Evolutionary conservation across 2,797 vertebrate species (phyloP).

Genomic region (Arnoldichthys spilopterus): DNA sequence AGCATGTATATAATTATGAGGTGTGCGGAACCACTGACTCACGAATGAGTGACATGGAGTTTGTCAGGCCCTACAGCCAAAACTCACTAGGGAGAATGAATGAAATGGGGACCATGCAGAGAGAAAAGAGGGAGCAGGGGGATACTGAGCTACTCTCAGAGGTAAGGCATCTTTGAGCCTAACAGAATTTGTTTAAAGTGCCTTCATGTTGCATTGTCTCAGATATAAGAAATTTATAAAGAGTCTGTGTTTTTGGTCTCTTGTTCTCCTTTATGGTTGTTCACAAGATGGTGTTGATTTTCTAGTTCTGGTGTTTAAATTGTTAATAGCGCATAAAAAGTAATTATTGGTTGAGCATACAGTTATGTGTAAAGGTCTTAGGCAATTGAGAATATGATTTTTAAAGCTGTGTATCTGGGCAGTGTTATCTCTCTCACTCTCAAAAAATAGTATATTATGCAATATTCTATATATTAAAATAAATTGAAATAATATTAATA

Average conservation of each 20-base stretch:
- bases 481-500: no score
- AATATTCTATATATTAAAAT: no score
- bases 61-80: constrained; percentile 60
- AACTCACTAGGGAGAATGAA: constrained; percentile 61
- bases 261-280: no score
- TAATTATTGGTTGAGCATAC: not conserved
- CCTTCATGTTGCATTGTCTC: no score
- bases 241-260: no score
- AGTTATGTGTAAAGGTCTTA: no score
- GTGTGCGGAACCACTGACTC: constrained; percentile 67
- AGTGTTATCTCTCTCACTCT: no score
- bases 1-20: constrained; percentile 67
- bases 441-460: no score
- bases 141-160: constrained; percentile 51
- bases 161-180: constrained; percentile 26
- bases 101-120: constrained; percentile 62
- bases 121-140: constrained; percentile 55
- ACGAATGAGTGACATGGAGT: constrained; percentile 65
- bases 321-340: not conserved
- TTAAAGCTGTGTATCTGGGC: no score
- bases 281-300: not conserved
- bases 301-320: no score
- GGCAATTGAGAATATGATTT: no score
- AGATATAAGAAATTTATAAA: no score
- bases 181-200: not conserved